Base-by-base conservation (phyloP, 1,140 invertebrate species). In the Gryon sp. region DNA sequence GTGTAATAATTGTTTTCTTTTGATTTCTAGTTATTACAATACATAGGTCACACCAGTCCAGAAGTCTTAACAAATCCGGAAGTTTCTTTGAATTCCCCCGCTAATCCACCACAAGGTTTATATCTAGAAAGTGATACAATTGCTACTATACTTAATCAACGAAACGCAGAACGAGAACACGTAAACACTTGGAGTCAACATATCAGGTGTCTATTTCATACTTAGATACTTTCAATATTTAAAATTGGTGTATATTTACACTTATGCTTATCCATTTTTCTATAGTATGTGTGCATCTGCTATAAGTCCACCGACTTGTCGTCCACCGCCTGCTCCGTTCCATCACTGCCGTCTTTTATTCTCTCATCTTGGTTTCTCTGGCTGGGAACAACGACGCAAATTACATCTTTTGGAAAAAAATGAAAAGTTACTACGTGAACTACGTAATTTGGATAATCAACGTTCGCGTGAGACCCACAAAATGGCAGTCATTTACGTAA, bases 401-500 rank as follows among this genome's bases (percentile, higher is more conserved):
- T 92, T 98, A 70, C 95, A 99, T 87, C 89, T 99, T 20, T 88
- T 99, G 20, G 93, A 94, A 41, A 96, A 98, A 81, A 97, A 94
- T 80, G 97, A 99, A 76, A 94, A 97, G 60, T 87, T 99, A 40
- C 84, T 99, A 19, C 89, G 98, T 11, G 97, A 99, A 89, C 82
- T 99, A 30, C 92, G 97, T 62, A 97, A 99, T 88, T 90, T 99
- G 12, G 98, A 99, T 84, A 92, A 92, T 65, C 97, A 98, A 88
- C 93, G 92, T 81, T 92, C 95, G 78, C 92, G 98, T 16, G 98
- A 99, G 85, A 99, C 98, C 0, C 98, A 99, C 87, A 99, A 99
- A 90, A 95, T 99, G 82, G 99, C 98, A 6, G 97, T 99, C 1
- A 98, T 99, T 77, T 99, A 99, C 88, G 98, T 99, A 0, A 96